Conservation (phyloP, 1,140 invertebrate genomes). For the Mylabris phalerata region DNA sequence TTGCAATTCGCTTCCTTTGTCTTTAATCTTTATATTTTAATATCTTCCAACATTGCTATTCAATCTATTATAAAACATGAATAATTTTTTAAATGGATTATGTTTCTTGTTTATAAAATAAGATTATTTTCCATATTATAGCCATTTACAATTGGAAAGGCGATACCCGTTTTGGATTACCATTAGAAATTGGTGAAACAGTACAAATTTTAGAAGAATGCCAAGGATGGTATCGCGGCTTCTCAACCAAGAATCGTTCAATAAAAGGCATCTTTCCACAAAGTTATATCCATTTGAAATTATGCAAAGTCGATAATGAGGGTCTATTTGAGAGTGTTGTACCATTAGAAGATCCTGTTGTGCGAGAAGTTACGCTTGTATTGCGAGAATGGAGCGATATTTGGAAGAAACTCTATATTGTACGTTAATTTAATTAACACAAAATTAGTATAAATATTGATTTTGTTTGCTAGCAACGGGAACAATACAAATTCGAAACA, state of each 20-base stretch:
- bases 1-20: too few species aligned
- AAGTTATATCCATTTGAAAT: constrained; percentile 65
- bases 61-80: too few species aligned
- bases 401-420: constrained; percentile 86
- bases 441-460: too few species aligned
- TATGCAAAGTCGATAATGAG: constrained; percentile 70
- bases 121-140: constrained; percentile 44
- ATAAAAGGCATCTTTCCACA: constrained; percentile 83
- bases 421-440: constrained; percentile 43
- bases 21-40: too few species aligned
- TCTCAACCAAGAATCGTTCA: constrained; percentile 68
- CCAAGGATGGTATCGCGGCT: constrained; percentile 84
- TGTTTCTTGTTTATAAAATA: too few species aligned
- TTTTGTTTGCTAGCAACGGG: constrained; percentile 57
- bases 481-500: constrained; percentile 73
- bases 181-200: constrained; percentile 83
- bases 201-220: constrained; percentile 87
- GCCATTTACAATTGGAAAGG: constrained; percentile 87
- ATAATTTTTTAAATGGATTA: too few species aligned
- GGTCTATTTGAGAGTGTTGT: constrained; percentile 62
- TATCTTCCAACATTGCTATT: too few species aligned
- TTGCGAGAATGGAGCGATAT: constrained; percentile 87
- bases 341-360: constrained; percentile 78
- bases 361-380: constrained; percentile 82
- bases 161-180: constrained; percentile 70